Evolutionary conservation across 2,113 vertebrate species (phyloP).

Genomic region (Ginglymostoma cirratum): DNA sequence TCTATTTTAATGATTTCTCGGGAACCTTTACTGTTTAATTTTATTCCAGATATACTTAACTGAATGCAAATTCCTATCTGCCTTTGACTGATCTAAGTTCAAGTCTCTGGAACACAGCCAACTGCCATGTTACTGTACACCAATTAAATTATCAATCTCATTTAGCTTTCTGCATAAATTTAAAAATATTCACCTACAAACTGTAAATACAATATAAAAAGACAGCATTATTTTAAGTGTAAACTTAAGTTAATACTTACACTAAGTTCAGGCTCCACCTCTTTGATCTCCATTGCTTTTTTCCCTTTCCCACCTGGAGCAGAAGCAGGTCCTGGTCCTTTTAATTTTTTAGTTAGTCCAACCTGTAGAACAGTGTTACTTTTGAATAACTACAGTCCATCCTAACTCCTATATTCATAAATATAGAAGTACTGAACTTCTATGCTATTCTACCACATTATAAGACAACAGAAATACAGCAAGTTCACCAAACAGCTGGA

Average conservation of each 20-base stretch:
- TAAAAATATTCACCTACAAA: background rate
- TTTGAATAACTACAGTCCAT: background rate
- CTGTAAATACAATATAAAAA: background rate
- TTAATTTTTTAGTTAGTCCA: conserved; percentile 76
- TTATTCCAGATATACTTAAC: background rate
- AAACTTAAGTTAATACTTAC: conserved; percentile 58
- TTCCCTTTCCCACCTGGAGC: conserved; percentile 68
- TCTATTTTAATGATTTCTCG: background rate
- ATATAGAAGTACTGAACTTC: background rate
- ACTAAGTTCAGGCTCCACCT: conserved; percentile 77
- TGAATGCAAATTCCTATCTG: background rate
- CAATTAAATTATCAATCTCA: background rate
- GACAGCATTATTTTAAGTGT: background rate
- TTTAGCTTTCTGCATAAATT: background rate
- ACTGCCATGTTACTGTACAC: background rate
- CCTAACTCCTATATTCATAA: background rate
- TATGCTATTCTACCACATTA: background rate
- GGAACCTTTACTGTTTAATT: background rate
- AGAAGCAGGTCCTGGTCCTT: conserved; percentile 48
- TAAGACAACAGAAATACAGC: background rate
- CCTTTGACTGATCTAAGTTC: background rate
- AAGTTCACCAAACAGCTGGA: background rate
- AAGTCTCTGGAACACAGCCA: background rate
- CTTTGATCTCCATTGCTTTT: conserved; percentile 73
- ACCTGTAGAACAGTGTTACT: conserved; percentile 52